Evolutionary conservation across 2,797 vertebrate species (phyloP), one percentile per base, ranked within the genome.

Genomic region (Syngnathus rostellatus): DNA sequence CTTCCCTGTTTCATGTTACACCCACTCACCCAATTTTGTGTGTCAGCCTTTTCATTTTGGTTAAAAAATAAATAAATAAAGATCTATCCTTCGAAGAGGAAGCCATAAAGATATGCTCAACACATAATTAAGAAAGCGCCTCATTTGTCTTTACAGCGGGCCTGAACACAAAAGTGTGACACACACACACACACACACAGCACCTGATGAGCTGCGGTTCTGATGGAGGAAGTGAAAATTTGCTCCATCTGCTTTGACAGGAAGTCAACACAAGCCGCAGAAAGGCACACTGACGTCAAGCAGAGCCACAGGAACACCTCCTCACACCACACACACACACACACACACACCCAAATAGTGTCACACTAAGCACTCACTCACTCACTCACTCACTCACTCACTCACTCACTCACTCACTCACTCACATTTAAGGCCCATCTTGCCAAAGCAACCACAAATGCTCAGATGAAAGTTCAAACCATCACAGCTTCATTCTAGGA

Each of bases 191-290:
- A 39, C 62, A 45, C 68, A 68, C 66, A 66, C 57, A 63, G 79
- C 87, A 89, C 87, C 87, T 85, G 86, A 90, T 79, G 82, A 84
- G 81, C 71, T 86, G 88, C 23, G 83, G 84, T 86, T 82, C 51
- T 71, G 69, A 80, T 86, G 70, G 65, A 89, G 91, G 91, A 92
- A 91, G 90, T 83, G 79, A 87, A 86, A 86, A 87, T 76, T 86
- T 76, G 72, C 83, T 87, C 89, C 91, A 91, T 91, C 89, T 92
- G 90, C 81, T 85, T 77, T 73, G 72, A 89, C 82, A 90, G 91
- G 91, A 92, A 92, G 90, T 91, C 83, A 90, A 89, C 90, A 91
- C 84, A 86, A 91, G 88, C 87, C 90, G 76, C 90, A 89, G 77
- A 85, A 80, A 86, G 83, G 82, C 85, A 19, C 69, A 71, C 71